Evolutionary conservation across 2,113 vertebrate genomes (phyloP).

Genomic region (Mus spicilegus): DNA sequence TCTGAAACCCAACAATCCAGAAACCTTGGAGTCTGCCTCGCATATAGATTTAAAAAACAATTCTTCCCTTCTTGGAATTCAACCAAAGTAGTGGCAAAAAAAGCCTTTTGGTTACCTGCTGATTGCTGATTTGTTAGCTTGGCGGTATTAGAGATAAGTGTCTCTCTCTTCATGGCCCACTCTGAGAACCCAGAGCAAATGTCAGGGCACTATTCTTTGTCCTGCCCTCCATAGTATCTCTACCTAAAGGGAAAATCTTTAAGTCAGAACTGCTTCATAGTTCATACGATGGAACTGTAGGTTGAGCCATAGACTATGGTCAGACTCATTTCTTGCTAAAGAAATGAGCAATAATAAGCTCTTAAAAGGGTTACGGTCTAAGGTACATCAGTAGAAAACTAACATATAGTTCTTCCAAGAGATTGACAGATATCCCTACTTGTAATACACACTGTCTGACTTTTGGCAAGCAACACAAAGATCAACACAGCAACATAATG

Average conservation of each 20-base stretch:
- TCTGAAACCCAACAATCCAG: neutral
- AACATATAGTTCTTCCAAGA: neutral
- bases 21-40: neutral
- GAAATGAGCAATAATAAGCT: neutral
- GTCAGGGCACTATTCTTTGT: neutral
- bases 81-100: neutral
- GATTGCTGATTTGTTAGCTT: neutral
- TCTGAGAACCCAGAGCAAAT: neutral
- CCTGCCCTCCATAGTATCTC: neutral
- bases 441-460: neutral
- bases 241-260: neutral
- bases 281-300: neutral
- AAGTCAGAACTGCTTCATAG: neutral
- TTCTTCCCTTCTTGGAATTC: neutral
- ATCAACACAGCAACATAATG: neutral
- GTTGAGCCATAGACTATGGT: neutral
- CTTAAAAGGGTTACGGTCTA: neutral
- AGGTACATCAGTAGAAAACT: no score
- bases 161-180: neutral
- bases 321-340: neutral
- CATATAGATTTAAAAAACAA: neutral
- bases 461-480: neutral
- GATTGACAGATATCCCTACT: neutral
- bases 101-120: neutral
- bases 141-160: neutral